A percentile compares a stretch with the other conserved stretches of the same genome.
These are phyloP conservation scores for Drosophila robusta DNA, from an alignment of 2,888 invertebrate species.

Conservation along the genomic window DNA sequence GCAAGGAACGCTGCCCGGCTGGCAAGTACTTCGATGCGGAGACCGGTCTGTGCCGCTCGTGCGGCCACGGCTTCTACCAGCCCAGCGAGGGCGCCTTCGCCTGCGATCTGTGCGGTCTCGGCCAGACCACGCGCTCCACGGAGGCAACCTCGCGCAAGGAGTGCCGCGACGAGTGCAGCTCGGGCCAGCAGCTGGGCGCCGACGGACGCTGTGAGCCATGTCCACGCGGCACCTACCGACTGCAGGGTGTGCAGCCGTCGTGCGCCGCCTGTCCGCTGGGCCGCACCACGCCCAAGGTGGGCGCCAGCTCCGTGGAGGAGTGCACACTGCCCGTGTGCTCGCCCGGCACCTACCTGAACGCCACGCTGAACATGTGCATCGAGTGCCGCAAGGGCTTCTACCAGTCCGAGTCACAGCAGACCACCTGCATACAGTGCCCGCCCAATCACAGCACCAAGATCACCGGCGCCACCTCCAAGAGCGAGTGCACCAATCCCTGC, in stretches of 20 bases:
- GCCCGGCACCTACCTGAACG: constrained; percentile 94
- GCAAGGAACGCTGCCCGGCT: constrained; percentile 96
- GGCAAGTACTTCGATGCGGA: constrained; percentile 97
- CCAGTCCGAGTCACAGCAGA: constrained; percentile 95
- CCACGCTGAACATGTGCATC: constrained; percentile 93
- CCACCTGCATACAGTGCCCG: constrained; percentile 93
- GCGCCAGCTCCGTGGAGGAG: constrained; percentile 93
- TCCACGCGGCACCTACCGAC: constrained; percentile 94
- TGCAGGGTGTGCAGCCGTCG: constrained; percentile 94
- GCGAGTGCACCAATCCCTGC: constrained; percentile 96
- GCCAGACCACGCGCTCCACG: constrained; percentile 95
- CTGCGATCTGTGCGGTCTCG: constrained; percentile 94
- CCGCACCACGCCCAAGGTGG: constrained; percentile 94
- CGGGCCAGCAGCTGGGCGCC: constrained; percentile 92
- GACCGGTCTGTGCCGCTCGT: constrained; percentile 94
- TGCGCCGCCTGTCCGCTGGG: constrained; percentile 95
- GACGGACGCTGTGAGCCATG: constrained; percentile 97
- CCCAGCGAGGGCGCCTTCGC: constrained; percentile 95
- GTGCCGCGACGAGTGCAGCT: constrained; percentile 94
- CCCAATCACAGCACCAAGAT: constrained; percentile 95
- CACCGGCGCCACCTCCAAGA: constrained; percentile 91
- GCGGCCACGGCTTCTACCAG: constrained; percentile 97
- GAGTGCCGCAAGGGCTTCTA: constrained; percentile 96
- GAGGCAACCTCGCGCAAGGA: constrained; percentile 95
- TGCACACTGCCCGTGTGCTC: constrained; percentile 96